Base-by-base conservation (phyloP, 2,888 invertebrate species). In the Aleiodes testaceus region DNA sequence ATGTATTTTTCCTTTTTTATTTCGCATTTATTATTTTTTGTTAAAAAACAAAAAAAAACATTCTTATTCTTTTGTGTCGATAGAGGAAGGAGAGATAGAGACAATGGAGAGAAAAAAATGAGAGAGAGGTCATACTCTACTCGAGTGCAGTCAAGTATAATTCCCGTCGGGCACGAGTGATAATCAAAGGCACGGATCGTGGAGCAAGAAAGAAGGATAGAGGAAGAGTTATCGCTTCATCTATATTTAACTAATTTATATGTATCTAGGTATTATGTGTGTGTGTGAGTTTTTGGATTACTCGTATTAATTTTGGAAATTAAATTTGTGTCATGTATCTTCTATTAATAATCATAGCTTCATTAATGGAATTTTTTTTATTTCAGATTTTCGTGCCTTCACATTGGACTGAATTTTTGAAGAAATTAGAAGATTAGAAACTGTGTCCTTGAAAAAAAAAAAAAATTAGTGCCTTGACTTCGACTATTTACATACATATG, bases 201-300 rank as follows among this genome's bases (percentile, higher is more conserved):
- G 42, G 50, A 42, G 30, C n/a, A 16, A 66, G 26, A 52, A 42
- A 67, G 61, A 61, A 53, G 26, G 42, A 68, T 30, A 59, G 61
- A 53, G 61, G 30, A 52, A 61, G 69, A 73, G 59, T 68, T 72
- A 72, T 68, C 67, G 26, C 69, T 36, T 55, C 70, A 69, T 70
- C 68, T 72, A 73, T 72, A 70, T 72, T 75, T 69, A 75, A 73
- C 72, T 55, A 73, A 75, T 72, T 75, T 76, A 69, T 72, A 73
- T 71, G 69, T 69, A 66, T 69, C 65, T 55, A 55, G 14, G 30
- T 22, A 47, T 59, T 55, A 30, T 68, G 36, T 36, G 30, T 61
- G 44, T 47, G 47, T 71, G 22, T 63, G 52, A 45, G 36, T 50
- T 18, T 71, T 50, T 61, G 16, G 44, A 49, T 52, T 6, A 2